phyloP scores from a whole-genome alignment of 2,888 invertebrate species.

The Cremastinae sp. region DNA sequence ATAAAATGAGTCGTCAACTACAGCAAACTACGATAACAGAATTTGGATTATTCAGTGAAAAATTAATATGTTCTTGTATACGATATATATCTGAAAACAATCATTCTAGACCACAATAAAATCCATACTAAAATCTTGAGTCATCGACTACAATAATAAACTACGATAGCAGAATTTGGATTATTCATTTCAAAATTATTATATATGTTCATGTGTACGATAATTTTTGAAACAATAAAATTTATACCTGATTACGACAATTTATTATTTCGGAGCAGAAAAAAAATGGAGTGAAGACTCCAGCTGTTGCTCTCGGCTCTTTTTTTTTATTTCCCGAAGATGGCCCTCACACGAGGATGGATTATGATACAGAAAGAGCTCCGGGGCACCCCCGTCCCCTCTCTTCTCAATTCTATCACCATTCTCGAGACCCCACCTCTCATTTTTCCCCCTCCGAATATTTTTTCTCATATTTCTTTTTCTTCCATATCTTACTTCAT shows the following conservation, averaged over 20 bases:
- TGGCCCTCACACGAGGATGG: slow-evolving; percentile 58
- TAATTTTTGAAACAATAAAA: slow-evolving; percentile 4
- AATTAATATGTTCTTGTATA: no score
- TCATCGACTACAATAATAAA: no score
- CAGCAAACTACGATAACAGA: no score
- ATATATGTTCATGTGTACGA: no score
- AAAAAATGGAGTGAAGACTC: slow-evolving; percentile 25
- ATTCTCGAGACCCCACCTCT: neutral
- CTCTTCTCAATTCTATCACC: slow-evolving; percentile 6
- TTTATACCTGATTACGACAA: slow-evolving; percentile 29
- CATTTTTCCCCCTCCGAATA: slow-evolving; percentile 31
- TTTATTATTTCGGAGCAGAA: slow-evolving; percentile 35
- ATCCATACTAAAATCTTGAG: no score
- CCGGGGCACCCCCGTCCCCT: slow-evolving; percentile 25
- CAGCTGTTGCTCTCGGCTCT: slow-evolving; percentile 45
- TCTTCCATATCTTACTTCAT: slow-evolving; percentile 31
- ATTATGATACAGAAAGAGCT: slow-evolving; percentile 62
- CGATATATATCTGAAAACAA: no score
- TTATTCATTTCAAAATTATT: no score
- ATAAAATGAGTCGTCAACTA: no score
- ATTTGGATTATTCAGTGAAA: no score
- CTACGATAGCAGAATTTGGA: no score
- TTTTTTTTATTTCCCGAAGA: slow-evolving; percentile 21
- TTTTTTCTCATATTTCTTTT: slow-evolving; percentile 55
- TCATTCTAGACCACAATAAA: no score